Conservation (phyloP, 2,113 vertebrate genomes). For the Nerophis lumbriciformis region DNA sequence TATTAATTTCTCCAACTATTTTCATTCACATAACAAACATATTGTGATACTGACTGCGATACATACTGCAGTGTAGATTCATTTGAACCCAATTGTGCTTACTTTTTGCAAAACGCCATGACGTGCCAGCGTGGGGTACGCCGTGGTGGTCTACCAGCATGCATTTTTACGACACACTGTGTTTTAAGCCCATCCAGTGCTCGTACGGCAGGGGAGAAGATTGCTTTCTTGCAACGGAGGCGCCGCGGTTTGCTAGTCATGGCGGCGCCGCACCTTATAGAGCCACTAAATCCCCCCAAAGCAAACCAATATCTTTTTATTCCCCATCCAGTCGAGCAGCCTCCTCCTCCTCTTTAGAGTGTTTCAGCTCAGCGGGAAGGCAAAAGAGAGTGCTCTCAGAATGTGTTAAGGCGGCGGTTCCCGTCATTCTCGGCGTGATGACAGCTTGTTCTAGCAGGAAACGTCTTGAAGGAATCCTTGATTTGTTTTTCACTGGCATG, state of each 20-base stretch:
- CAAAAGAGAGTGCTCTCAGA: neutral
- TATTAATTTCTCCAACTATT: no score
- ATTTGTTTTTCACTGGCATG: conserved; percentile 49
- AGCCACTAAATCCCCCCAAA: conserved; percentile 29
- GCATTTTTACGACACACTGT: no score
- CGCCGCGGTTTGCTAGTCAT: conserved; percentile 17
- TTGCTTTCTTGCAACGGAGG: conserved; percentile 23
- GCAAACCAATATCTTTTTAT: conserved; percentile 31
- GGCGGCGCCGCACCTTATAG: conserved; percentile 17
- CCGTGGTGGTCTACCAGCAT: no score
- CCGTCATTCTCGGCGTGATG: no score
- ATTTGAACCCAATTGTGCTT: no score
- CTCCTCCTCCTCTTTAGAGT: conserved; percentile 6
- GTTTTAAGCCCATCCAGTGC: no score
- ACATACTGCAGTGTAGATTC: no score
- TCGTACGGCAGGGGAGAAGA: conserved; percentile 5
- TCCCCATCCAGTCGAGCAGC: neutral
- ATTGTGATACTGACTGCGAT: no score
- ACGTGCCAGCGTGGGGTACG: no score
- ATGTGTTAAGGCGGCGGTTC: no score
- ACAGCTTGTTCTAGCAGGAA: conserved; percentile 20
- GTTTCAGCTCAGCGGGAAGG: conserved; percentile 5
- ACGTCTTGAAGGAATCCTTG: conserved; percentile 33
- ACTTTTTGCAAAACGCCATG: no score
- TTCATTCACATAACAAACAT: no score